Evolutionary conservation across 2,888 invertebrate genomes (phyloP), one percentile per base, ranked within the genome.

Genomic region (Microplitis manilae): DNA sequence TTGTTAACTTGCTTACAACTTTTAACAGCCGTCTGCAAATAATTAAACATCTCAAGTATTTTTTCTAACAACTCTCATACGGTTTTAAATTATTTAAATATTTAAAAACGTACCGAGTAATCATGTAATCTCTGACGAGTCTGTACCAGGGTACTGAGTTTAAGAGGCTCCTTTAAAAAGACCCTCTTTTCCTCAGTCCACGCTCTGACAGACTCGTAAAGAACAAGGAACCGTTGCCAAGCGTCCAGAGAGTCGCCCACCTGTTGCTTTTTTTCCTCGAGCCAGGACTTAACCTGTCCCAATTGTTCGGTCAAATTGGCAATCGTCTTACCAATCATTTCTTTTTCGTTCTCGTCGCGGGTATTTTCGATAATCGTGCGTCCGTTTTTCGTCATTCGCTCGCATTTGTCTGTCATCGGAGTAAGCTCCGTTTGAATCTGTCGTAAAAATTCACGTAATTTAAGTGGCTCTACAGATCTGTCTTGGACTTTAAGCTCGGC

Each of bases 191-290:
- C 96, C 81, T 94, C 93, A 61, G 95, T 94, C 97, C 97, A 97
- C 76, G 93, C 91, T 90, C 95, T 94, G 68, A 97, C 96, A 83
- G 94, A 93, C 88, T 95, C 94, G 86, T 97, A 94, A 80, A 97
- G 91, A 78, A 94, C 93, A 84, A 96, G 92, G 93, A 97, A 97
- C 78, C 96, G 92, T 82, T 96, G 94, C 93, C 96, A 97, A 39
- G 97, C 96, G 86, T 97, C 97, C 84, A 97, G 92, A 79, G 95
- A 95, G 86, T 97, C 96, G 74, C 95, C 95, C 60, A 97, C 94
- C 87, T 95, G 94, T 84, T 94, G 94, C 87, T 94, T 95, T 88
- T 95, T 94, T 85, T 96, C 95, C 79, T 97, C 96, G 83, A 97
- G 91, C 93, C 95, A 95, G 77, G 93, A 92, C 85, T 93, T 94